Evolutionary conservation across 2,113 vertebrate species (phyloP).

Genomic region (Corydoras sp.): DNA sequence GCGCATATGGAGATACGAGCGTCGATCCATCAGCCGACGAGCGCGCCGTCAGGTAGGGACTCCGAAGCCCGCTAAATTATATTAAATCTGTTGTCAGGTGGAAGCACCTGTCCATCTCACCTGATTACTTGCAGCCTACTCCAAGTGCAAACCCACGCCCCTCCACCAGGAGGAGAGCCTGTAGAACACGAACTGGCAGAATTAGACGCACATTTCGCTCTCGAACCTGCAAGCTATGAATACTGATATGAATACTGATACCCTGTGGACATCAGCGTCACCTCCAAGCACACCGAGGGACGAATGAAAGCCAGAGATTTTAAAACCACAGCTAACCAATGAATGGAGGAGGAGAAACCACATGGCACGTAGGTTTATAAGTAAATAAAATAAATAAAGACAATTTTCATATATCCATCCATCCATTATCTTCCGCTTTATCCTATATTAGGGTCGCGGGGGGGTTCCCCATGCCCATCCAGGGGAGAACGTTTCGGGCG

Average conservation of each 20-base stretch:
- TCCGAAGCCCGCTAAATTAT: background rate
- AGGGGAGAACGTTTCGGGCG: no score
- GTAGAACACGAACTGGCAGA: background rate
- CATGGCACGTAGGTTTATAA: no score
- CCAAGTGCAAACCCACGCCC: background rate
- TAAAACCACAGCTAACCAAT: no score
- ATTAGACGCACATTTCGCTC: background rate
- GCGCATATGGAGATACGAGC: conserved; percentile 48
- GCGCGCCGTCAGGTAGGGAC: background rate
- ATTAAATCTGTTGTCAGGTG: conserved; percentile 1
- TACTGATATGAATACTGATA: background rate
- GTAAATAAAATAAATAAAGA: no score
- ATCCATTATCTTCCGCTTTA: no score
- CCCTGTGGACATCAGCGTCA: no score
- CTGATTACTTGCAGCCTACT: background rate
- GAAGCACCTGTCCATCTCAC: background rate
- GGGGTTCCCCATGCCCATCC: no score
- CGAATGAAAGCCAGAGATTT: no score
- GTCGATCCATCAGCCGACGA: conserved; percentile 69
- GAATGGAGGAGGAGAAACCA: no score
- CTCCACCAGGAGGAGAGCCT: background rate
- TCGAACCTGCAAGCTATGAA: conserved; percentile 17
- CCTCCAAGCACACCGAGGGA: no score
- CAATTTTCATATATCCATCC: no score
- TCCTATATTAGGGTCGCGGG: no score